Base-by-base conservation (phyloP, 92 coral and sea anemone species). In the Epizoanthus scotinus region DNA sequence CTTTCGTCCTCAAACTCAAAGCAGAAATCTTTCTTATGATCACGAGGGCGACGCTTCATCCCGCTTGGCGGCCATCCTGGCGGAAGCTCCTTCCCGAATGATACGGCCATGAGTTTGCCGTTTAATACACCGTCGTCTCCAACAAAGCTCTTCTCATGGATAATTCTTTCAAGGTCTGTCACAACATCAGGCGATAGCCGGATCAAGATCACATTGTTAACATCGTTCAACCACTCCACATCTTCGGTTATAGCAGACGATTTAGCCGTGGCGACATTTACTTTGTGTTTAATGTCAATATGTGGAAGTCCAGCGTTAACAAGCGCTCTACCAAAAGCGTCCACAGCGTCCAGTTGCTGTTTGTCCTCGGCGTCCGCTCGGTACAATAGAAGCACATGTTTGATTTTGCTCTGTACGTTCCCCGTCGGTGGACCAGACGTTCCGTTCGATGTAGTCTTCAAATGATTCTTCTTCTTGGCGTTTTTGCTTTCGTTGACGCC, bases 21-120 rank as follows among this genome's bases (percentile, higher is more conserved):
- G 25, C 68, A 60, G 63, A 91, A 91, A 70, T 91, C 95, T 52
- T 84, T 85, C 60, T 84, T 85, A 36, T 58, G 78, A 53, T 95
- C 90, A 3, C 56, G 71, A 0, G 83, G 50, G 27, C 78, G 79
- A 9, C 84, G 82, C 49, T 82, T 55, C 17, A 87, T 54, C 6
- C 98, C 96, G 6, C 38, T 38, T 1, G 99, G 98, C 0, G 99
- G 98, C 99, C 98, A 95, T 12, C 88, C 91, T 13, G 85, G 27
- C 0, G 93, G 77, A 8, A 90, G 70, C 21, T 84, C 77, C 14
- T 78, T 89, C 19, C 99, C 99, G 73, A 95, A 95, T 3, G 99
- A 84, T 20, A 95, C 86, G 4, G 89, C 85, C 7, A 95, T 64
- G 19, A 95, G 80, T 44, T 91, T 87, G 8, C 84, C 92, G 67